Conservation (phyloP, 2,888 invertebrate genomes). For the Drosophila colorata region DNA sequence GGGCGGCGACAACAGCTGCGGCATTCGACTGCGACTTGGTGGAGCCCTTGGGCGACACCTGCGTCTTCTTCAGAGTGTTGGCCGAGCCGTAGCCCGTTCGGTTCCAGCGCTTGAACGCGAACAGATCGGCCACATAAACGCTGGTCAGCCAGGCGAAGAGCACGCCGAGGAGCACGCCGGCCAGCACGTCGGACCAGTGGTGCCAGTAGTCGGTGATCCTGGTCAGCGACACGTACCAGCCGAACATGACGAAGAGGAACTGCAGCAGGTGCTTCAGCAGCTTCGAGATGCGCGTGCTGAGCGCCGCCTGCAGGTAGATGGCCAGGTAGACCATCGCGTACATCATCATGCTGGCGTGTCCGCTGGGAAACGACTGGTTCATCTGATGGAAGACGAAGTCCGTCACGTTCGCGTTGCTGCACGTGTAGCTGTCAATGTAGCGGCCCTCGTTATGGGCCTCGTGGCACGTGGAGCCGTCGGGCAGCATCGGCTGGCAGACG, state of each 20-base stretch:
- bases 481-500: constrained; percentile 92
- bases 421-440: constrained; percentile 91
- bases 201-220: constrained; percentile 80
- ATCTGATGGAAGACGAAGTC: constrained; percentile 89
- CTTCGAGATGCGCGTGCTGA: constrained; percentile 92
- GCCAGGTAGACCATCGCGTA: constrained; percentile 94
- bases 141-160: constrained; percentile 71
- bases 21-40: constrained; percentile 56
- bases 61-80: constrained; percentile 56
- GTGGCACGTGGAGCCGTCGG: constrained; percentile 86
- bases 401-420: constrained; percentile 86
- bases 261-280: constrained; percentile 94
- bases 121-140: constrained; percentile 73
- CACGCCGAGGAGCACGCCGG: constrained; percentile 69
- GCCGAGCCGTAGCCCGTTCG: constrained; percentile 57
- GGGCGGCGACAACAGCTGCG: constrained; percentile 19
- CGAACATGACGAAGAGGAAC: constrained; percentile 80
- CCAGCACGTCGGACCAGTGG: constrained; percentile 82
- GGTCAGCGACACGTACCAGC: constrained; percentile 80
- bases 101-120: constrained; percentile 65
- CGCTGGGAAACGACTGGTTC: constrained; percentile 96
- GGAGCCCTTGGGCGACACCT: constrained; percentile 66
- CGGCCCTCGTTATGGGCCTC: constrained; percentile 87
- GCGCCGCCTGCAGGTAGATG: constrained; percentile 94
- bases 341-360: constrained; percentile 94